Evolutionary conservation across 2,888 invertebrate genomes (phyloP).

Genomic region (Elysia crispata): DNA sequence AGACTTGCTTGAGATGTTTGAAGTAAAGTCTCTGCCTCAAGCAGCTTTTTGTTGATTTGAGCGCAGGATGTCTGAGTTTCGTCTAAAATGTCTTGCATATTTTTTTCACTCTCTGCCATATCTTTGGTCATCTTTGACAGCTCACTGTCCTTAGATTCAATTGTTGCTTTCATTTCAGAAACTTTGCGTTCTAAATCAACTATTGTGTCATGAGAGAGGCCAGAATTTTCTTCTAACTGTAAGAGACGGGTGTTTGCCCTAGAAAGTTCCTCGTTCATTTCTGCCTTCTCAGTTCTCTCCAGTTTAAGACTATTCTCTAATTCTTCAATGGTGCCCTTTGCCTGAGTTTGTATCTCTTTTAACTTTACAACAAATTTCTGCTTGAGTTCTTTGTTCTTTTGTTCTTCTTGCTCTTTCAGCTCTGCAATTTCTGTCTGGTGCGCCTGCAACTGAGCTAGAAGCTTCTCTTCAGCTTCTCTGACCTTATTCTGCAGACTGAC

Average conservation of each 20-base stretch:
- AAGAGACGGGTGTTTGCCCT: slow-evolving; percentile 66
- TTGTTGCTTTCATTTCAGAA: slow-evolving; percentile 43
- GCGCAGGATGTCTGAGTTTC: slow-evolving; percentile 33
- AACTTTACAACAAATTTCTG: slow-evolving; percentile 67
- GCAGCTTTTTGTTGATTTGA: slow-evolving; percentile 35
- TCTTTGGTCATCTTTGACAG: slow-evolving; percentile 40
- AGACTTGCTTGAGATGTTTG: too few species aligned
- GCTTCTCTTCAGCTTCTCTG: slow-evolving; percentile 58
- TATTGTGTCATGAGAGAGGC: slow-evolving; percentile 56
- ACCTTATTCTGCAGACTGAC: slow-evolving; percentile 58
- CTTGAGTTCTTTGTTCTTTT: slow-evolving; percentile 66
- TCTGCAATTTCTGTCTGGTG: slow-evolving; percentile 57
- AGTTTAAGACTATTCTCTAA: slow-evolving; percentile 54
- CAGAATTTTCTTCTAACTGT: slow-evolving; percentile 63
- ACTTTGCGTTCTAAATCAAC: slow-evolving; percentile 61
- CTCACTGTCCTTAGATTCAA: slow-evolving; percentile 52
- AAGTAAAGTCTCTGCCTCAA: slow-evolving; percentile 34
- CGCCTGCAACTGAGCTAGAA: slow-evolving; percentile 49
- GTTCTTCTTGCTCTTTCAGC: slow-evolving; percentile 58
- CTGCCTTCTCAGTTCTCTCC: slow-evolving; percentile 61
- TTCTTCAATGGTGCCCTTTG: slow-evolving; percentile 46
- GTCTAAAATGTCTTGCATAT: not conserved
- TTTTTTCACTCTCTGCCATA: slow-evolving; percentile 36
- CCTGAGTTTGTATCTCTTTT: slow-evolving; percentile 64
- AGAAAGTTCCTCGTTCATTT: slow-evolving; percentile 61